Base-by-base conservation (phyloP, 2,797 vertebrate genomes). In the Silurus lanzhouensis region DNA sequence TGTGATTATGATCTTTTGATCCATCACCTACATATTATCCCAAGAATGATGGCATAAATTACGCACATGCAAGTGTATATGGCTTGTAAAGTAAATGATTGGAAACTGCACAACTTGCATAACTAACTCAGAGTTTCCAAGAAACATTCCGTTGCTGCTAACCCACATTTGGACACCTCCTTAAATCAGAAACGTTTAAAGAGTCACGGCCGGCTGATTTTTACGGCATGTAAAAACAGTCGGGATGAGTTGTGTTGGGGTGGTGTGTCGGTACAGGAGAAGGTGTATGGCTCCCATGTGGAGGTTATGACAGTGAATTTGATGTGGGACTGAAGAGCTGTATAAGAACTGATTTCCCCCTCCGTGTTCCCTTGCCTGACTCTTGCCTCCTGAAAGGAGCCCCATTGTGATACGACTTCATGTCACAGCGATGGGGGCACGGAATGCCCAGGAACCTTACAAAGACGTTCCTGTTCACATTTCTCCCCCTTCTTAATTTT, bases 401-500 rank as follows among this genome's bases (percentile, higher is more conserved):
- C 85, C 87, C 84, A 90, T 90, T 90, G 88, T 88, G 87, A 87
- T 80, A 70, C 61, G 85, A 75, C 84, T 90, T 86, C 88, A 89
- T 88, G 88, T 90, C 86, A 83, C 88, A 66, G 81, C 38, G 68
- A 79, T 88, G 84, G 78, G 85, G 88, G 85, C 85, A 84, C 66
- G 72, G 80, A 88, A 90, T 88, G 84, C 76, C 70, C 55, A 79
- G 80, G 48, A 70, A 27, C 60, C 87, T 83, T 88, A 91, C 90
- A 91, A 88, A 90, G 89, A 85, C 72, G n/a, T 84, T 89, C 87
- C 90, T 90, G 88, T 91, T 89, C 76, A 70, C 83, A 72, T 83
- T 77, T 44, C 83, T 31, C 75, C 83, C 88, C 83, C 66, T 72
- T 48, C 82, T 55, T 71, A 61, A 82, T 70, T 38, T 72, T 55